Base-by-base conservation (phyloP, 2,888 invertebrate genomes). In the Melinaea marsaeus region DNA sequence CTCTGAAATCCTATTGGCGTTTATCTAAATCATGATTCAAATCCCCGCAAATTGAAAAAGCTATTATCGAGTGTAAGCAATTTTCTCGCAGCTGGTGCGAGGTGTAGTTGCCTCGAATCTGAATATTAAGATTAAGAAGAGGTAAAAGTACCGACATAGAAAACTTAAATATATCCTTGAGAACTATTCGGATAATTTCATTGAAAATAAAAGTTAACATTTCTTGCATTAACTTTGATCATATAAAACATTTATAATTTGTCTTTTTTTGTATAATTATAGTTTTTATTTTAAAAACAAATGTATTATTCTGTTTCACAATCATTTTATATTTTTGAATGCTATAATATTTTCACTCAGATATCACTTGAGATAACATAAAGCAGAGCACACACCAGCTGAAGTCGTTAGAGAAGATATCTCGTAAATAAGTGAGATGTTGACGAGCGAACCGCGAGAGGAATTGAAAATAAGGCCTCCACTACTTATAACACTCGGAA, bases 11-110 rank as follows among this genome's bases (percentile, higher is more conserved):
- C 32, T 51, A 32, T 6, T 32, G 42, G 22, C 22, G 51, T 51
- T 51, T 51, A 74, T 78, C 77, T 78, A 78, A 79, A 76, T 77
- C 74, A 78, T 81, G 78, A 81, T 79, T 79, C 80, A 88, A 89
- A 89, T 89, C 88, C 87, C 79, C 76, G 78, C 84, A 88, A 88
- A 90, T 90, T 89, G 90, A 89, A 90, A 84, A 80, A 79, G 86
- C 86, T 86, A 88, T 89, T 89, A 89, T 89, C 89, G 85, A 80
- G 80, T 84, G 79, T 82, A 83, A 86, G 87, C 88, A 85, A 90
- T 90, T 88, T 88, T 83, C 69, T 72, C 80, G 80, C 90, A 89
- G 90, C 85, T 90, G 90, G 87, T 87, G 88, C 84, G 63, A 64
- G 61, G 58, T 55, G 55, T 47, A 48, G 58, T 56, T 61, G 55